Conservation (phyloP, 2,113 vertebrate genomes). For the Chrysochloris asiatica region DNA sequence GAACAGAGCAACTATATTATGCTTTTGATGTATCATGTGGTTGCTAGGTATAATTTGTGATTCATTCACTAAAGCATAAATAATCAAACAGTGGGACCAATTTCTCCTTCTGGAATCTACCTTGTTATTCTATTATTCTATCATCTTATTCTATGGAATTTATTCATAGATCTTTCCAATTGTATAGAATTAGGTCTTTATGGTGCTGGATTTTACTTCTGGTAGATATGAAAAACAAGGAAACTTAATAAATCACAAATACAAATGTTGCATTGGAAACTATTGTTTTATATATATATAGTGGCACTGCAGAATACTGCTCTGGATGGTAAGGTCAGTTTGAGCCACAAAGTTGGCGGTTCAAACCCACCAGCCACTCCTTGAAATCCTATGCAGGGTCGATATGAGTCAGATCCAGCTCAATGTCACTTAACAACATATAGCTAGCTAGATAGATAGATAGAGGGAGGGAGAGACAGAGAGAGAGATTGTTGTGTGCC, state of each 20-base stretch:
- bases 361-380: no score
- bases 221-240: background rate
- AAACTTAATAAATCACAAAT: slow-evolving; percentile 13
- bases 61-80: background rate
- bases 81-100: background rate
- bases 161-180: background rate
- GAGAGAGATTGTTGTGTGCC: no score
- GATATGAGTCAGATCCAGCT: no score
- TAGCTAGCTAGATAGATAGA: no score
- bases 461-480: no score
- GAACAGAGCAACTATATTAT: background rate
- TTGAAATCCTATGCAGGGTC: no score
- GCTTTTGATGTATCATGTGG: background rate
- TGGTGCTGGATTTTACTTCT: background rate
- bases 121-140: background rate
- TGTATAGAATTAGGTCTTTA: background rate
- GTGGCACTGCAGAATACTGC: no score
- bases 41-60: background rate
- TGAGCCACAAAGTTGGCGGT: no score
- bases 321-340: no score
- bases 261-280: background rate
- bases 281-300: background rate
- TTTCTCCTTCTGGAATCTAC: background rate
- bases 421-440: no score
- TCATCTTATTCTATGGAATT: background rate